Conservation (phyloP, 2,113 vertebrate species). For the Chamaea fasciata region DNA sequence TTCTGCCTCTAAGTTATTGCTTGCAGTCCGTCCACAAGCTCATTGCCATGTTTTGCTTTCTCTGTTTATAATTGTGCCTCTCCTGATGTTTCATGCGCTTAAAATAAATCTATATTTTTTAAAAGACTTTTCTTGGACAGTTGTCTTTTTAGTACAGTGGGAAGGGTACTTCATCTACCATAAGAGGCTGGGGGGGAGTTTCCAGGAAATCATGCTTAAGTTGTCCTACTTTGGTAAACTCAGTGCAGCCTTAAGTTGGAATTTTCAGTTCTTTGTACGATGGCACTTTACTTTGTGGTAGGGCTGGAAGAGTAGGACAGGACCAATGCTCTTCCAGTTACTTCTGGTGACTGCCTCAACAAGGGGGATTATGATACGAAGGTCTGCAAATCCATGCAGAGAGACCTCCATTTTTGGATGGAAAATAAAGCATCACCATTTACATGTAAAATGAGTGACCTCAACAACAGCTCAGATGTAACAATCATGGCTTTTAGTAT, state of each 20-base stretch:
- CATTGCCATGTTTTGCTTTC: not conserved
- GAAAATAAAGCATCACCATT: not conserved
- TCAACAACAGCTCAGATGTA: not conserved
- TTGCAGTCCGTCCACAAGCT: not conserved
- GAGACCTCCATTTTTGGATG: not conserved
- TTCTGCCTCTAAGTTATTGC: not conserved
- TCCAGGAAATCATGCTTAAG: not conserved
- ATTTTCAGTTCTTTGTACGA: not conserved
- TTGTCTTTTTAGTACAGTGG: not conserved
- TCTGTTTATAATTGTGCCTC: constrained; percentile 9
- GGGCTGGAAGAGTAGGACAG: not conserved
- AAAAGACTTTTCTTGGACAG: not conserved
- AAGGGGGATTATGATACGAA: not conserved
- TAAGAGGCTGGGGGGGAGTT: not conserved
- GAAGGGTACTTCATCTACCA: not conserved
- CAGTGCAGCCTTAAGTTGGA: not conserved
- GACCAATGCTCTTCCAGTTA: not conserved
- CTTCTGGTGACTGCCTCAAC: not conserved
- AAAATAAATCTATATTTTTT: constrained; percentile 59
- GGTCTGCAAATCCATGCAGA: not conserved
- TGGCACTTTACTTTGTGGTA: not conserved
- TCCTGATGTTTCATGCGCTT: not conserved
- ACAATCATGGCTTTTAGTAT: not conserved
- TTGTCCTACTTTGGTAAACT: not conserved
- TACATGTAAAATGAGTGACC: not conserved